Evolutionary conservation across 2,888 invertebrate species (phyloP).

Genomic region (Zaprionus obscuricornis): DNA sequence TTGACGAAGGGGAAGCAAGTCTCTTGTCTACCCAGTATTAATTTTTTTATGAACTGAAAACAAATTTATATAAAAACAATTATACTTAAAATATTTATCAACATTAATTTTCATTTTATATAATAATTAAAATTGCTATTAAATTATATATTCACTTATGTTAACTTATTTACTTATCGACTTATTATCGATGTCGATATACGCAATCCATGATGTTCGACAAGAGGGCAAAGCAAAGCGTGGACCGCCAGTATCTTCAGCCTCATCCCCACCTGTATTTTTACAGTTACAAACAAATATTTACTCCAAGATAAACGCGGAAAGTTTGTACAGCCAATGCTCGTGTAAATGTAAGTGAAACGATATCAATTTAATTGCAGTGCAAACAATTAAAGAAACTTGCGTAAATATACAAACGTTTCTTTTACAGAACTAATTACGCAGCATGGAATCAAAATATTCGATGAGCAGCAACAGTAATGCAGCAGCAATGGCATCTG

Average conservation of each 20-base stretch:
- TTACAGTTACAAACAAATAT: conserved; percentile 21
- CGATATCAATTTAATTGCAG: conserved; percentile 10
- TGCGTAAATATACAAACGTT: conserved; percentile 13
- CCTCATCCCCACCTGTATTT: conserved; percentile 5
- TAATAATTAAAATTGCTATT: too few species aligned
- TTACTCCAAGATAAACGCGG: conserved; percentile 28
- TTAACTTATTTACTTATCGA: too few species aligned
- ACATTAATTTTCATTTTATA: background rate
- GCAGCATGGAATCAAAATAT: conserved; percentile 51
- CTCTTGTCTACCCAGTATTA: conserved; percentile 5
- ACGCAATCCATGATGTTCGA: too few species aligned
- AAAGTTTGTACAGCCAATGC: conserved; percentile 21
- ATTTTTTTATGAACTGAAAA: background rate
- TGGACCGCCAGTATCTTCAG: conserved; percentile 5
- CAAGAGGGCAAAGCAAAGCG: too few species aligned
- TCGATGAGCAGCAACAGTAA: conserved; percentile 32
- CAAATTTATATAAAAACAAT: too few species aligned
- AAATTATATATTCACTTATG: too few species aligned
- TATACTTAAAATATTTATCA: too few species aligned
- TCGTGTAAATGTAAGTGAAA: conserved; percentile 22
- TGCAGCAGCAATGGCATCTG: conserved; percentile 1
- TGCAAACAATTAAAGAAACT: conserved; percentile 4
- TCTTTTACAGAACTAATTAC: conserved; percentile 24
- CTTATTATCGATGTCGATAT: too few species aligned
- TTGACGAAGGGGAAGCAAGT: background rate